phyloP scores from a whole-genome alignment of 1,140 invertebrate species.

The Eriocheir sinensis region DNA sequence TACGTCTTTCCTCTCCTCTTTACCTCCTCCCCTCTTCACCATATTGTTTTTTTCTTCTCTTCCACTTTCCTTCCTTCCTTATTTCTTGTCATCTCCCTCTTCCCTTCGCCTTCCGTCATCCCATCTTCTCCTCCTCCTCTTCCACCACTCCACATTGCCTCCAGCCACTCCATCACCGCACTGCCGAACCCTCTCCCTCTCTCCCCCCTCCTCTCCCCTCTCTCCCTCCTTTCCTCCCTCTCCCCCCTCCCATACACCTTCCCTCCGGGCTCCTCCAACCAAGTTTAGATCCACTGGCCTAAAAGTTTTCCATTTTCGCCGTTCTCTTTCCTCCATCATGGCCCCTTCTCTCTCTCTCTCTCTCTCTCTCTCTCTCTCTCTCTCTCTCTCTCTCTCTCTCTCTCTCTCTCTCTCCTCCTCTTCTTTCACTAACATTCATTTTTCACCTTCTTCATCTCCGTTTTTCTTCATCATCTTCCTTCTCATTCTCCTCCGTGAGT shows the following conservation, averaged over 20 bases:
- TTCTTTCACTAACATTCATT: background rate
- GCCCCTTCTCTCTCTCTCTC: background rate
- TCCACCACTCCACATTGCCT: background rate
- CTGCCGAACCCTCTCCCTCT: background rate
- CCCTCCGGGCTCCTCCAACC: background rate
- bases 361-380: background rate
- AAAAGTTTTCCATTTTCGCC: conserved; percentile 15
- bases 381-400: background rate
- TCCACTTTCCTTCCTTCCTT: background rate
- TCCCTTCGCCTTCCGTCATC: no score
- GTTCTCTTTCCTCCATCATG: conserved; percentile 12
- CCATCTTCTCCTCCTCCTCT: background rate
- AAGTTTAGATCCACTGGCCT: conserved; percentile 4
- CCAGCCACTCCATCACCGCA: background rate
- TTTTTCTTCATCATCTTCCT: background rate
- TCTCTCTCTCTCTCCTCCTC: conserved; percentile 1
- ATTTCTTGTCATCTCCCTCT: background rate
- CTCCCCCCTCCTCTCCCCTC: no score
- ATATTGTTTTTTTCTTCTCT: background rate
- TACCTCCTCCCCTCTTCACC: background rate
- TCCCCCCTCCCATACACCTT: no score
- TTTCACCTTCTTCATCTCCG: background rate
- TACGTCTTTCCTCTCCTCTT: background rate
- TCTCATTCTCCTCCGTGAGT: background rate
- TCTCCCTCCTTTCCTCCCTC: background rate